phyloP scores from a whole-genome alignment of 2,113 vertebrate genomes.

The Lucifuga dentata region DNA sequence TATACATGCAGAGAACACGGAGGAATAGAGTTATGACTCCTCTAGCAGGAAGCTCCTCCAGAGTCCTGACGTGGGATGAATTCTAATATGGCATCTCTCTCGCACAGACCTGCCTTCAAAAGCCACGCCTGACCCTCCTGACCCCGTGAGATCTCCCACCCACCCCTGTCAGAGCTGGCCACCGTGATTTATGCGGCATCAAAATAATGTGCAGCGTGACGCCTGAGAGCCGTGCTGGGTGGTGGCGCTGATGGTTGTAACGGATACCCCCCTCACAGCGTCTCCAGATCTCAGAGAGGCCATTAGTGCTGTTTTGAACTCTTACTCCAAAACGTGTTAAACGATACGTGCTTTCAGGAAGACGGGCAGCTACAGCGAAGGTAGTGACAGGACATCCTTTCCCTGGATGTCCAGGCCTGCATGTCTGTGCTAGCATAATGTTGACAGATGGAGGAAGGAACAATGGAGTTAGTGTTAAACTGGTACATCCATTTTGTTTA shows the following conservation, averaged over 20 bases:
- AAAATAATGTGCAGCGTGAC: conserved; percentile 61
- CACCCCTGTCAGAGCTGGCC: conserved; percentile 41
- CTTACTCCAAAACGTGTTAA: conserved; percentile 71
- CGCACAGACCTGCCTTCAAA: conserved; percentile 61
- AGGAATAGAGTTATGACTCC: conserved; percentile 19
- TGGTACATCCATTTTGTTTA: conserved; percentile 13
- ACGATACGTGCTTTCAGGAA: conserved; percentile 59
- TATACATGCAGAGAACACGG: background rate
- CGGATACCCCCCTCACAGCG: conserved; percentile 58
- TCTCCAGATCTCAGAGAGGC: conserved; percentile 58
- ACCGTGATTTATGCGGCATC: conserved; percentile 64
- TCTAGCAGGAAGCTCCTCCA: conserved; percentile 45
- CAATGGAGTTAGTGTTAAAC: conserved; percentile 36
- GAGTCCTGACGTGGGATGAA: conserved; percentile 37
- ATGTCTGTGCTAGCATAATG: conserved; percentile 46
- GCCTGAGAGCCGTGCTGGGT: conserved; percentile 11
- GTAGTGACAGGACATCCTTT: conserved; percentile 44
- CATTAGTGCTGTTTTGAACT: conserved; percentile 78
- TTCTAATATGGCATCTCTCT: conserved; percentile 55
- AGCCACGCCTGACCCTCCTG: conserved; percentile 52
- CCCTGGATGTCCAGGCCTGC: conserved; percentile 37
- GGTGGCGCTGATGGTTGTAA: conserved; percentile 56
- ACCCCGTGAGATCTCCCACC: conserved; percentile 44
- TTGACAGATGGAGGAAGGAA: conserved; percentile 47
- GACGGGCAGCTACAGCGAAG: conserved; percentile 22